Evolutionary conservation across 2,113 vertebrate genomes (phyloP), one percentile per base, ranked within the genome.

Genomic region (Muntiacus muntjak): DNA sequence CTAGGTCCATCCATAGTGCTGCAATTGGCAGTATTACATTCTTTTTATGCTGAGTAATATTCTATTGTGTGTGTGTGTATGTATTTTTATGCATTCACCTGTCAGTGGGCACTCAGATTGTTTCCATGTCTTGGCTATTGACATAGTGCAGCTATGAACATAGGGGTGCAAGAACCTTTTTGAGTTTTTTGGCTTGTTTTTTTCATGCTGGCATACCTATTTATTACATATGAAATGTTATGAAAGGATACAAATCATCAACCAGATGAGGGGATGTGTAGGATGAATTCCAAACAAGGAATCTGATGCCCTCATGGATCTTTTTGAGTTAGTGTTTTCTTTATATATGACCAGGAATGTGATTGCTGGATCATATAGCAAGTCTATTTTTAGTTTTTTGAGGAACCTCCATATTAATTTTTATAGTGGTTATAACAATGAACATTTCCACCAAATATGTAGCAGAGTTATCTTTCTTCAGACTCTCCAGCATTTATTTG

Each of bases 41-140:
- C 30, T 54, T 82, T 82, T 52, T 36, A 23, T 54, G 79, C 33
- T 54, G 11, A 81, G 6, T 54, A n/a, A 14, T 54, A n/a, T n/a
- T 52, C 10, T 12, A 0, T 14, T 21, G 1, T n/a, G 8, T 50
- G 4, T 40, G 67, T 74, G 3, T 74, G 0, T 74, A 7, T 43
- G 0, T 14, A 23, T 52, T 26, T 82, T 14, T 54, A n/a, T 25
- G 6, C 33, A 83, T 83, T 54, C 50, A 54, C 25, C 30, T 52
- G 2, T 52, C 50, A 54, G 0, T 36, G 50, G 50, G 33, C 79
- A 36, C 50, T 23, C n/a, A 33, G 5, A 9, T 21, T 54, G 50
- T 50, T 83, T 36, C 79, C 79, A 15, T 4, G 33, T 83, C 79
- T 83, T 54, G 50, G 79, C 33, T 83, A 54, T 15, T 25, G 19